phyloP scores from a whole-genome alignment of 2,888 invertebrate genomes.

The Melanostoma mellinum region DNA sequence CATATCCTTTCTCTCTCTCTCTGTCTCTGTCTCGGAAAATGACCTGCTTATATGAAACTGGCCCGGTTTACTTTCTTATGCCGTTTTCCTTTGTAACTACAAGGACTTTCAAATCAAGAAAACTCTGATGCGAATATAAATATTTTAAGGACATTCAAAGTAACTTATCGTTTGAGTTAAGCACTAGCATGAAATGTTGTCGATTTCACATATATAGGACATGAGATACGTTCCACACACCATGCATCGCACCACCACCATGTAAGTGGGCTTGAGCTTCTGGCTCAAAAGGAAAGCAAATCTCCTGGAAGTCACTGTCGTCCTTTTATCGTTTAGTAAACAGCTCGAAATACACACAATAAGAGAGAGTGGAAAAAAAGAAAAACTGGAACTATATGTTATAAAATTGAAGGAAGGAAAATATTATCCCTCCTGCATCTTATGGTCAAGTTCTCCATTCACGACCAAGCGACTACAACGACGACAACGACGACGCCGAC shows the following conservation, averaged over 20 bases:
- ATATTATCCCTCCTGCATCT: conserved; percentile 54
- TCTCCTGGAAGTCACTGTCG: conserved; percentile 57
- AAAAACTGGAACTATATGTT: conserved; percentile 10
- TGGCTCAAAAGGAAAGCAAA: conserved; percentile 14
- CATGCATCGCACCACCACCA: neutral
- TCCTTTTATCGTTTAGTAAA: conserved; percentile 62
- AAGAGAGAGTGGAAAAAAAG: conserved; percentile 11
- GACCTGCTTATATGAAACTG: conserved; percentile 1
- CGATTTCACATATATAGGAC: conserved; percentile 34
- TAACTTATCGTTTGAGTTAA: conserved; percentile 60
- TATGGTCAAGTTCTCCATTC: conserved; percentile 53
- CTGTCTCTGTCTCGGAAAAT: conserved; percentile 9
- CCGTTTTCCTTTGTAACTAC: conserved; percentile 37
- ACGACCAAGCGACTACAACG: neutral
- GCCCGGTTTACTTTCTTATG: conserved; percentile 11
- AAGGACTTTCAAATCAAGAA: conserved; percentile 64
- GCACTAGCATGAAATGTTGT: conserved; percentile 37
- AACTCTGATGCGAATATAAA: conserved; percentile 63
- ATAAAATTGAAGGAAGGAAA: conserved; percentile 35
- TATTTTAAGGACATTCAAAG: conserved; percentile 71
- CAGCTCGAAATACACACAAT: conserved; percentile 29
- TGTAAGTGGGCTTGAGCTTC: conserved; percentile 10
- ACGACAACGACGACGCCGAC: conserved; percentile 4
- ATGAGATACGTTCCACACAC: conserved; percentile 31
- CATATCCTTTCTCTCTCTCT: neutral